Evolutionary conservation across 2,888 invertebrate species (phyloP).

Genomic region (Zaprionus bogoriensis): DNA sequence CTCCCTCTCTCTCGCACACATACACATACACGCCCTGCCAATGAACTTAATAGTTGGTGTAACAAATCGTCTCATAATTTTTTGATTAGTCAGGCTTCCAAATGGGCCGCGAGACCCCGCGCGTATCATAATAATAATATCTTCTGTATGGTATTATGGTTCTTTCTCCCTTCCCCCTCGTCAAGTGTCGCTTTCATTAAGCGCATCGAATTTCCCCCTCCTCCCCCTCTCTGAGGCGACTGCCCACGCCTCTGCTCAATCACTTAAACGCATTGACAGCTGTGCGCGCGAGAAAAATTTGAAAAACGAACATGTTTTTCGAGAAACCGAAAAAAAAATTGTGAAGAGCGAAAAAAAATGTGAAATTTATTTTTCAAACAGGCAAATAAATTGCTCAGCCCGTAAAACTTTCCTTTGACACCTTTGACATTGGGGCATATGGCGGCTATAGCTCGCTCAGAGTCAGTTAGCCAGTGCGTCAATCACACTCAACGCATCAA

Average conservation of each 20-base stretch:
- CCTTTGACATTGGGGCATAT: slow-evolving; percentile 61
- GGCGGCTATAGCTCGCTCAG: slow-evolving; percentile 30
- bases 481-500: slow-evolving; percentile 35
- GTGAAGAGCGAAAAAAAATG: slow-evolving; percentile 10
- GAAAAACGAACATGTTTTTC: slow-evolving; percentile 15
- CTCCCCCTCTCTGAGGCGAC: neutral
- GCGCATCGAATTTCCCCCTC: slow-evolving; percentile 63
- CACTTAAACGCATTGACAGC: slow-evolving; percentile 62
- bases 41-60: slow-evolving; percentile 59
- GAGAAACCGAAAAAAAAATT: too few relatives aligned
- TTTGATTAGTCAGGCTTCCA: slow-evolving; percentile 66
- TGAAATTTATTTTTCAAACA: slow-evolving; percentile 49
- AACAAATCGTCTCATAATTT: slow-evolving; percentile 70
- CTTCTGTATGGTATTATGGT: too few relatives aligned
- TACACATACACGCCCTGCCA: slow-evolving; percentile 8
- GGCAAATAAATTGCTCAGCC: slow-evolving; percentile 55
- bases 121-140: slow-evolving; percentile 27
- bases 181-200: slow-evolving; percentile 70
- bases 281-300: slow-evolving; percentile 30
- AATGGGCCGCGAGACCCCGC: slow-evolving; percentile 17
- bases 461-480: slow-evolving; percentile 48
- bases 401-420: slow-evolving; percentile 37
- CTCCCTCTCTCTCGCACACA: neutral
- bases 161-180: neutral
- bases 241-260: slow-evolving; percentile 4